Base-by-base conservation (phyloP, 2,888 invertebrate species). In the Perizoma flavofasciatum region DNA sequence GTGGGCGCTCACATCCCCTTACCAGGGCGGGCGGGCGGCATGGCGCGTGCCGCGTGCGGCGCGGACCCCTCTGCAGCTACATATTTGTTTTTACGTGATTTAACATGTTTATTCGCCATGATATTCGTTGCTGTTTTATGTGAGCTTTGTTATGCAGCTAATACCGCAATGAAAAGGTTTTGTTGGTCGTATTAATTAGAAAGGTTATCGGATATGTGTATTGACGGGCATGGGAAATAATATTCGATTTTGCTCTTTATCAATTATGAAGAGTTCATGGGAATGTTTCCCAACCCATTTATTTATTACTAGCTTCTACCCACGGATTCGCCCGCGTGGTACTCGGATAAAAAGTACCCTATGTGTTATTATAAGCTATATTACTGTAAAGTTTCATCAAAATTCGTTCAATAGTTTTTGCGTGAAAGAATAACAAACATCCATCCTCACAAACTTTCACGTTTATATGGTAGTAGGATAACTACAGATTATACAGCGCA, bases 21-120 rank as follows among this genome's bases (percentile, higher is more conserved):
- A 33, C 43, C 8, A 7, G 0, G 34, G 9, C 34, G 22, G 22
- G 11, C 39, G 49, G 22, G 5, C 54, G 60, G 44, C 39, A 44
- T 50, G 65, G 52, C 67, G 58, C 66, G 67, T 67, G 68, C n/a
- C 66, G 9, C 45, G 32, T 51, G 45, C 57, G 1, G 32, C 51
- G 44, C 32, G 6, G 22, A 55, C 57, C 61, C 68, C 74, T 69
- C 72, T 67, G 67, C 77, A 75, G 71, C 75, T 88, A 37, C 4
- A 37, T 37, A 87, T 89, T 90, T 89, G 87, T 81, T 86, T 84
- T 85, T 90, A 87, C 87, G 77, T 88, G 85, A 88, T 88, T 88
- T 88, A 85, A 85, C 82, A 77, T 83, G 84, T 84, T 82, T 83
- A 83, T 84, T 83, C 70, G 71, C 54, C 63, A 62, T 67, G 67